Base-by-base conservation (phyloP, 2,888 invertebrate genomes). In the Drosophila aldrichi region DNA sequence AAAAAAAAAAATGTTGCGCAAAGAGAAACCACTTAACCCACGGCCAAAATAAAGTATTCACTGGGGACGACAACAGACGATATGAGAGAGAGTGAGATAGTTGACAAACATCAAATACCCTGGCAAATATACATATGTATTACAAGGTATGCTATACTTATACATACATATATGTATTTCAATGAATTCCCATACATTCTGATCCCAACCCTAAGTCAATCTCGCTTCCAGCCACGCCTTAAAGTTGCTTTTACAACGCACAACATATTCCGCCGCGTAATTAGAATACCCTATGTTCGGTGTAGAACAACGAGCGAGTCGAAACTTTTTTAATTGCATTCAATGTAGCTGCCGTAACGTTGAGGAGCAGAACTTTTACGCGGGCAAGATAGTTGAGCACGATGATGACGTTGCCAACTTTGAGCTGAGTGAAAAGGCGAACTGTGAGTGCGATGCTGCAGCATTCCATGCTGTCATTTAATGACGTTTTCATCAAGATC, bases 291-390 rank as follows among this genome's bases (percentile, higher is more conserved):
- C 58, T 29, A 14, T 38, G 38, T 29, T 38, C 38, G 20, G 48
- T 18, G 48, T 40, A 48, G 29, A 48, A 58, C 58, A 43, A 41
- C 51, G 48, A 18, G 12, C 52, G 65, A 74, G 82, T 59, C 62
- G n/a, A 67, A 84, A 84, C 82, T 84, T 85, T 86, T 82, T 85
- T 85, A 85, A 85, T 85, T 85, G 84, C 84, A 85, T 85, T 86
- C 86, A 86, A 86, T 83, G 86, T 83, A 71, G 85, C 74, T 81
- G 86, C n/a, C n/a, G 71, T 71, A 79, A 81, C 71, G 70, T 54
- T 66, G 65, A 59, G 54, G 16, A 36, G 58, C 16, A 32, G 32
- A 59, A 76, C 57, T 68, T 75, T 61, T 48, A 46, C 63, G 18
- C 16, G 25, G 36, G n/a, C 34, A 48, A 25, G 32, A 48, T 34